Evolutionary conservation across 2,113 vertebrate species (phyloP).

Genomic region (human): DNA sequence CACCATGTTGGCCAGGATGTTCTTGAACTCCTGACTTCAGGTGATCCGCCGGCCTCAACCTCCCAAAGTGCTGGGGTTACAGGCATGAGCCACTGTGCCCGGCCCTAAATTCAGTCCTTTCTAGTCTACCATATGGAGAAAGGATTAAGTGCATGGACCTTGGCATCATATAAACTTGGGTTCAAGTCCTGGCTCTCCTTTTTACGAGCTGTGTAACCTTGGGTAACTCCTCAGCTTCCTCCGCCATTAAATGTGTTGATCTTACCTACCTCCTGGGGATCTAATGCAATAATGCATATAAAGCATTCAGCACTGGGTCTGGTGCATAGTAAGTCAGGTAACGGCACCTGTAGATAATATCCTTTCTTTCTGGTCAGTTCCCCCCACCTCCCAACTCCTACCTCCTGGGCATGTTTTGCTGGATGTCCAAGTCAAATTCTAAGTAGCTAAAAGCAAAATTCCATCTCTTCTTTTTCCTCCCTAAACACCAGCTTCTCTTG

Average conservation of each 20-base stretch:
- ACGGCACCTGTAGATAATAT: neutral
- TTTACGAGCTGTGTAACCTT: neutral
- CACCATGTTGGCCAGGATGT: too few relatives aligned
- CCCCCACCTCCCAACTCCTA: neutral
- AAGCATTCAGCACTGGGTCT: neutral
- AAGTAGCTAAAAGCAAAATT: neutral
- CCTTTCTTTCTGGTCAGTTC: neutral
- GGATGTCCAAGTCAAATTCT: neutral
- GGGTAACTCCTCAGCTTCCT: conserved; percentile 8
- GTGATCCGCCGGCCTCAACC: too few relatives aligned
- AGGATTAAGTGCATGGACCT: neutral
- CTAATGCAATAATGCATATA: neutral
- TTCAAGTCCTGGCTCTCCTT: conserved; percentile 1
- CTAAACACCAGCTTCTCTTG: neutral
- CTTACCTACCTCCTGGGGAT: neutral
- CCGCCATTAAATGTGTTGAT: neutral
- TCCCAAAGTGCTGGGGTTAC: too few relatives aligned
- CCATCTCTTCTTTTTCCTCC: neutral
- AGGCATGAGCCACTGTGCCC: too few relatives aligned
- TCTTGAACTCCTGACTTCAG: too few relatives aligned
- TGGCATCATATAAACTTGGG: neutral
- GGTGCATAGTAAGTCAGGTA: neutral
- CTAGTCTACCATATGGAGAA: neutral
- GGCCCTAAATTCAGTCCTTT: neutral
- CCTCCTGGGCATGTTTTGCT: neutral